Conservation (phyloP, 2,113 vertebrate genomes). For the Psephotus haematonotus region DNA sequence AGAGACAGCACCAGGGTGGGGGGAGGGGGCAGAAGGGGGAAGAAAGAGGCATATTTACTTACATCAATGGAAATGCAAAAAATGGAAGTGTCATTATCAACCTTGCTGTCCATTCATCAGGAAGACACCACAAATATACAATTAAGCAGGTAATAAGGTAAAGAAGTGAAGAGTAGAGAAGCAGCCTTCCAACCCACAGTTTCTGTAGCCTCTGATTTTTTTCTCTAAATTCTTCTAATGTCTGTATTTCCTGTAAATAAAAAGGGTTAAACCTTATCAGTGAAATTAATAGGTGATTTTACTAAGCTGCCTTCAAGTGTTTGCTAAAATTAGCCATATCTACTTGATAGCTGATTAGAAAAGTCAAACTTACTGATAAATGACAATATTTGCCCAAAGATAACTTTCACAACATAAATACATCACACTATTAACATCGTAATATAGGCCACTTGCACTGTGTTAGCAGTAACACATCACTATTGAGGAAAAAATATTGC, state of each 20-base stretch:
- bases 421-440: not conserved
- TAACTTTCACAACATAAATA: not conserved
- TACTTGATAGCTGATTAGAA: not conserved
- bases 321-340: not conserved
- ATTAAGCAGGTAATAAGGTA: constrained; percentile 86
- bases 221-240: constrained; percentile 91
- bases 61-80: constrained; percentile 92
- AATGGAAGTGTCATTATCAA: constrained; percentile 88
- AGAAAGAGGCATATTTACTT: constrained; percentile 74
- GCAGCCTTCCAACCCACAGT: constrained; percentile 90
- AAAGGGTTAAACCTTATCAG: not conserved
- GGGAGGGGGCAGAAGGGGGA: too few species aligned
- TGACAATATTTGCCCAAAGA: not conserved
- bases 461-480: not conserved
- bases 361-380: constrained; percentile 1
- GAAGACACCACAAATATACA: constrained; percentile 94
- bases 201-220: constrained; percentile 94
- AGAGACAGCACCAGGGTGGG: not conserved
- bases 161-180: constrained; percentile 89
- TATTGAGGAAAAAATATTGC: not conserved
- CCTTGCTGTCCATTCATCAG: constrained; percentile 87
- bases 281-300: not conserved
- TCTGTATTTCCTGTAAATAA: constrained; percentile 87
- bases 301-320: not conserved
- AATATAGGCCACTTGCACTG: not conserved